Evolutionary conservation across 2,888 invertebrate genomes (phyloP), one percentile per base, ranked within the genome.

Genomic region (Harpalus rubripes): DNA sequence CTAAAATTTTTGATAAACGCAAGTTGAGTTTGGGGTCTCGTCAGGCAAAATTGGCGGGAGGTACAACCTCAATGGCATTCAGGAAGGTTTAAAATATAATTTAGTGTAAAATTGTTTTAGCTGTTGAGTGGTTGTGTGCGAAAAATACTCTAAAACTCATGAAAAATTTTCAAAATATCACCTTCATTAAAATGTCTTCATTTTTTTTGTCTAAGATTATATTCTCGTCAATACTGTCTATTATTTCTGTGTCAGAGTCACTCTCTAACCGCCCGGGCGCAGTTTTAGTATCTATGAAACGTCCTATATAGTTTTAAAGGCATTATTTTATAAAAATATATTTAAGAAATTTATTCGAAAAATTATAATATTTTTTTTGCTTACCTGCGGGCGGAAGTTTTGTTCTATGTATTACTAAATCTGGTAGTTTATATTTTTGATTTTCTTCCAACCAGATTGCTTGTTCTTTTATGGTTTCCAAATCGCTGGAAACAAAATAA

Each of bases 371-470:
- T 26, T 26, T 10, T 32, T 32, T 32, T 32, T 4, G 6, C 32
- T 58, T 56, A 93, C 93, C 93, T 86, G 95, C 93, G 18, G 94
- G 94, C 6, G 96, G 96, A 79, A 96, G 91, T 88, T 94, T 94
- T 0, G 95, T 95, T 86, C 94, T 92, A 44, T 93, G 92, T 61
- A 94, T 92, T 6, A 92, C 90, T 79, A 95, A 89, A 86, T 95
- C 95, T 0, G 96, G 96, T 82, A 97, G 89, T 88, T 93, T 92
- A 94, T 95, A 96, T 81, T 92, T 92, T 88, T 95, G 94, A 1
- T 93, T 91, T 85, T 96, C 96, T 85, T 96, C 96, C 88, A 95
- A 94, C 96, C 96, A 97, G 65, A 93, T 89, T 0, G 95, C 94
- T 86, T 94, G 93, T 79, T 93, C 91, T 89, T 95, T 94, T 26